These are phyloP conservation scores for Scarus forsteni DNA, from an alignment of 2,797 vertebrate genomes.

Conservation along the genomic window DNA sequence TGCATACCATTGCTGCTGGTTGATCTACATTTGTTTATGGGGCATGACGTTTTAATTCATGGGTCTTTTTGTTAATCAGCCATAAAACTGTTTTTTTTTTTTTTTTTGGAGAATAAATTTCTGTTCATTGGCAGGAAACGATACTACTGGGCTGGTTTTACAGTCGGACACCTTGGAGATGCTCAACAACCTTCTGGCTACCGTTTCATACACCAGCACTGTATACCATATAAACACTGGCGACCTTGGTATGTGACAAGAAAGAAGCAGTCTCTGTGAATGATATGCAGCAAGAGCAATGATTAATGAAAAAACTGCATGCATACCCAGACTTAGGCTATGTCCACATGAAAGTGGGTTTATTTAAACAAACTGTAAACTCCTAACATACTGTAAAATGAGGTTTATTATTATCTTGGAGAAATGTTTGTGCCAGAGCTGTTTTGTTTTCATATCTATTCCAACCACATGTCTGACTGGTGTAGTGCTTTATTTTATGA, in stretches of 20 bases:
- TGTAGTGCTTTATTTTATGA: too few species aligned
- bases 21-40: neutral
- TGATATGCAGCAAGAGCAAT: too few species aligned
- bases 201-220: conserved; percentile 79
- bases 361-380: too few species aligned
- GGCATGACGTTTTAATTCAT: neutral
- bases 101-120: neutral
- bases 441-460: too few species aligned
- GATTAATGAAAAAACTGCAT: too few species aligned
- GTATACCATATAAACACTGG: conserved; percentile 71
- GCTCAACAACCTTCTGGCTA: conserved; percentile 77
- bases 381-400: too few species aligned
- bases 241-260: conserved; percentile 71
- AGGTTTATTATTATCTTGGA: too few species aligned
- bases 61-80: neutral
- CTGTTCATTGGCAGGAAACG: conserved; percentile 51
- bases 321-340: too few species aligned
- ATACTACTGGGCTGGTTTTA: conserved; percentile 66
- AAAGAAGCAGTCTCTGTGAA: neutral
- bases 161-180: conserved; percentile 53
- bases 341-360: too few species aligned
- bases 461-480: too few species aligned
- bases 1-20: neutral
- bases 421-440: too few species aligned
- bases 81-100: neutral